Conservation (phyloP, 2,888 invertebrate genomes). For the Standfussiana lucernea region DNA sequence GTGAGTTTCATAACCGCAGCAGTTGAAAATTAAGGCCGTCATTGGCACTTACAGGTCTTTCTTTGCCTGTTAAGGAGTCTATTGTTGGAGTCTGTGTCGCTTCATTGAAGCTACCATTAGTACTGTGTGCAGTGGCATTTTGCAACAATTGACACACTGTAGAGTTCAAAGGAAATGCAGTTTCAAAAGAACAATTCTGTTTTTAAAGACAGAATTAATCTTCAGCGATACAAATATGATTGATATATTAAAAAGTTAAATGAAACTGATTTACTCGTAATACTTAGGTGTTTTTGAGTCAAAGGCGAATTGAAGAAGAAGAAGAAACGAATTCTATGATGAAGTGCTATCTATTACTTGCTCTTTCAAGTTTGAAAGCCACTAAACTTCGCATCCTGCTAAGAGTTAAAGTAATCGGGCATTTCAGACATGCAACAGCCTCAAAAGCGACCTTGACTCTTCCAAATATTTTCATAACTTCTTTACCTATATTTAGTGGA, state of each 20-base stretch:
- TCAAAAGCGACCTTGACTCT: neutral
- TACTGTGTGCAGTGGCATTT: constrained; percentile 32
- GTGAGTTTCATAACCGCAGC: constrained; percentile 6
- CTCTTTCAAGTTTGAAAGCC: neutral
- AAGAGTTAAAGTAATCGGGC: neutral
- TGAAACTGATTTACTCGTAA: neutral
- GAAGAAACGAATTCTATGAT: neutral
- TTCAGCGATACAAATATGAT: neutral
- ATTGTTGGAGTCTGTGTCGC: constrained; percentile 32
- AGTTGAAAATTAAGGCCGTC: constrained; percentile 41
- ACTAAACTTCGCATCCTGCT: neutral
- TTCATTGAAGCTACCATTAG: constrained; percentile 34
- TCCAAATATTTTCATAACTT: neutral
- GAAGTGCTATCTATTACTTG: neutral
- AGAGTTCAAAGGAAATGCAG: constrained; percentile 27
- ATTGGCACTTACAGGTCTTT: constrained; percentile 46
- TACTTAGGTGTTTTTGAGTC: neutral
- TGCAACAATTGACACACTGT: constrained; percentile 42
- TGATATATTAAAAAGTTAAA: neutral
- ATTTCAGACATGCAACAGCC: neutral
- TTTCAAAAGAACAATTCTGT: constrained; percentile 8
- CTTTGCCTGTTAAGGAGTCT: constrained; percentile 45
- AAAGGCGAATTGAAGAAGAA: too few relatives aligned
- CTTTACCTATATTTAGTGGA: neutral
- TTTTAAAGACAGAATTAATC: neutral